These are phyloP conservation scores for Fistularia commersonii DNA, from an alignment of 2,797 vertebrate species.

Conservation along the genomic window DNA sequence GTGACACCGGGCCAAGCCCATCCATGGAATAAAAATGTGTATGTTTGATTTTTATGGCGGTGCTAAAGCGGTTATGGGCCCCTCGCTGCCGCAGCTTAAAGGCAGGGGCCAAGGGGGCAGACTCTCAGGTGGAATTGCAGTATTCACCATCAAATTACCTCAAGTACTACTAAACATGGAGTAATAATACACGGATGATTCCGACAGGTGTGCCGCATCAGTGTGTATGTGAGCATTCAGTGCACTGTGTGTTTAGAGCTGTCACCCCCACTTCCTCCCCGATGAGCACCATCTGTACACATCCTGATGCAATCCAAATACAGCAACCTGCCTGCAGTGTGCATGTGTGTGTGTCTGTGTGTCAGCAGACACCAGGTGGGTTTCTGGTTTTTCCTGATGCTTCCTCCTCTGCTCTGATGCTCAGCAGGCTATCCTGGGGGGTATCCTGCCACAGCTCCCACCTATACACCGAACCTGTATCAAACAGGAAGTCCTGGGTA, in stretches of 20 bases:
- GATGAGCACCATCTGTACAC: slow-evolving; percentile 73
- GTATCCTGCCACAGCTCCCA: slow-evolving; percentile 89
- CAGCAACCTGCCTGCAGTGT: too few species aligned
- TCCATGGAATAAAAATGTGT: too few species aligned
- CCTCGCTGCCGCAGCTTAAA: too few species aligned
- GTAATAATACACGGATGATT: too few species aligned
- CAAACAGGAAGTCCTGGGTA: slow-evolving; percentile 95
- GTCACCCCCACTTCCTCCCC: slow-evolving; percentile 63
- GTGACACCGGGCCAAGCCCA: too few species aligned
- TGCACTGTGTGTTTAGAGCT: slow-evolving; percentile 63
- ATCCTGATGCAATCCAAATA: slow-evolving; percentile 45
- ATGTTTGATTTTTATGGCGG: too few species aligned
- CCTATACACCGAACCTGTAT: slow-evolving; percentile 96
- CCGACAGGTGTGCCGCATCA: slow-evolving; percentile 56
- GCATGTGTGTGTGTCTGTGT: slow-evolving; percentile 14
- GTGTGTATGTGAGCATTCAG: slow-evolving; percentile 54
- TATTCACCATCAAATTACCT: too few species aligned
- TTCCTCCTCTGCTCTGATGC: neutral
- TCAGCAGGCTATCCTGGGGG: slow-evolving; percentile 90
- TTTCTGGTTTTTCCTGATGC: slow-evolving; percentile 19
- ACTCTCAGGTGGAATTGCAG: too few species aligned
- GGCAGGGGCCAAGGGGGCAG: too few species aligned
- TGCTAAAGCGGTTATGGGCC: too few species aligned
- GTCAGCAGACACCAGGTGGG: slow-evolving; percentile 2
- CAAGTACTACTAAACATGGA: too few species aligned